These are phyloP conservation scores for Pteruthius melanotis DNA, from an alignment of 2,113 vertebrate species.

Conservation along the genomic window DNA sequence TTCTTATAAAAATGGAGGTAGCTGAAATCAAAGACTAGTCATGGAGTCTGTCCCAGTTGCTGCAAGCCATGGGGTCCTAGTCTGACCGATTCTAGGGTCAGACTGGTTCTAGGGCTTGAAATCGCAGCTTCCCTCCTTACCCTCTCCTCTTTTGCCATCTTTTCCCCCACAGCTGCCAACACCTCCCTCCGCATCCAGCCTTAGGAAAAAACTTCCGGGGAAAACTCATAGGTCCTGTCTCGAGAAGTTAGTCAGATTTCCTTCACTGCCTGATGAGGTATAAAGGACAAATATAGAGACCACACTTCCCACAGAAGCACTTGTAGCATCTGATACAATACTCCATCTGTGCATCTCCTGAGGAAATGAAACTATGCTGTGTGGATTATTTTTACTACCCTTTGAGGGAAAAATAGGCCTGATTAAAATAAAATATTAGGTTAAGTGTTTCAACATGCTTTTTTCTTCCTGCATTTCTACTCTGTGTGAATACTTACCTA, in stretches of 20 bases:
- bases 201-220: background rate
- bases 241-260: background rate
- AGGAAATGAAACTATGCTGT: background rate
- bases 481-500: background rate
- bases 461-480: background rate
- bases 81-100: background rate
- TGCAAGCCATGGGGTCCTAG: background rate
- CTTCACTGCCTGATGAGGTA: background rate
- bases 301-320: background rate
- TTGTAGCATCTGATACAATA: background rate
- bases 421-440: constrained; percentile 1
- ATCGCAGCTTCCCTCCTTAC: background rate
- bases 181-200: background rate
- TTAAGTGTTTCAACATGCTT: background rate
- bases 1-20: background rate
- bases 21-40: background rate
- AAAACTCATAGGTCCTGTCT: background rate
- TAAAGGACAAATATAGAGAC: background rate
- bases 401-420: background rate
- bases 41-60: accelerated
- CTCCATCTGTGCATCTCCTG: background rate
- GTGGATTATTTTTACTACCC: background rate
- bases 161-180: background rate
- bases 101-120: background rate
- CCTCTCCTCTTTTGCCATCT: background rate